phyloP scores from a whole-genome alignment of 1,140 invertebrate genomes.

The Mya arenaria region DNA sequence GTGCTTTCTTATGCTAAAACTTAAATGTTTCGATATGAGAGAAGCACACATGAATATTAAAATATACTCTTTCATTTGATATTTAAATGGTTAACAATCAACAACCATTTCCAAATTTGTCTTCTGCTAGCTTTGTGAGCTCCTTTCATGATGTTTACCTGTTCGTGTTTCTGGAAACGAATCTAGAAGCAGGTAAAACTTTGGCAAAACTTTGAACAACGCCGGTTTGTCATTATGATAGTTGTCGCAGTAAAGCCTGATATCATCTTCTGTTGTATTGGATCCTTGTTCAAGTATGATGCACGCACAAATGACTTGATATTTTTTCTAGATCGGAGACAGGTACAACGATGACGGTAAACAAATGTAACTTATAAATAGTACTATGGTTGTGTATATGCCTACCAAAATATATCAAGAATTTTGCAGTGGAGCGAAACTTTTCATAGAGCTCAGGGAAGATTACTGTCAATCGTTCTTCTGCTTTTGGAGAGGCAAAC shows the following conservation, averaged over 20 bases:
- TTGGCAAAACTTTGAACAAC: no score
- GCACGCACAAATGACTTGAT: background rate
- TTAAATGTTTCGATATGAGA: no score
- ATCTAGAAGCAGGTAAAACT: no score
- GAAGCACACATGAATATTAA: no score
- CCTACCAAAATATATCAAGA: background rate
- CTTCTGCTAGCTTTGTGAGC: no score
- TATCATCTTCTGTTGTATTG: background rate
- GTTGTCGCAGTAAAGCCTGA: background rate
- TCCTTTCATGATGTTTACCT: no score
- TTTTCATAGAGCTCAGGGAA: slow-evolving; percentile 1
- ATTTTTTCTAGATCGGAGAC: background rate
- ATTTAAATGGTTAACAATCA: no score
- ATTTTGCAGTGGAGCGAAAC: background rate
- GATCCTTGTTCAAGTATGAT: background rate
- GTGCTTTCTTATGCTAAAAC: no score
- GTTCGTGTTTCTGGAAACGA: no score
- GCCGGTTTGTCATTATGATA: background rate
- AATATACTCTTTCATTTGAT: no score
- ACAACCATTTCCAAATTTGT: no score
- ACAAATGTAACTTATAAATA: background rate
- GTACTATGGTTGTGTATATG: background rate
- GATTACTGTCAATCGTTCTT: background rate
- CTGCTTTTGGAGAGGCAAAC: background rate
- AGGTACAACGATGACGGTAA: background rate